Evolutionary conservation across 2,888 invertebrate genomes (phyloP).

Genomic region (Caenorhabditis virilis): DNA sequence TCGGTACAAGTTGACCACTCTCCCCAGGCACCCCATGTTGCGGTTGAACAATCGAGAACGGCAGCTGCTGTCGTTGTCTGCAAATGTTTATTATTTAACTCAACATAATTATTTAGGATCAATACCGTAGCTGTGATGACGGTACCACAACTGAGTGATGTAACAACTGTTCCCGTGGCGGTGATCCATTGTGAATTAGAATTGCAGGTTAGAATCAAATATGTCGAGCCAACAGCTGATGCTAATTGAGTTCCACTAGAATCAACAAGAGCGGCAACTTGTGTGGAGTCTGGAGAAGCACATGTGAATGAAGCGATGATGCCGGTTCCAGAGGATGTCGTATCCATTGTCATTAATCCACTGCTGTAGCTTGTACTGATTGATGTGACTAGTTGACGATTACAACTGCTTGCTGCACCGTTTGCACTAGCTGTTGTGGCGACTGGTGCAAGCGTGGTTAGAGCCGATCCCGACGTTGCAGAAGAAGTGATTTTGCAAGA

Average conservation of each 20-base stretch:
- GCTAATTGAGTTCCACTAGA: slow-evolving; percentile 21
- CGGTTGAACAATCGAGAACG: slow-evolving; percentile 26
- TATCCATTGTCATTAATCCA: slow-evolving; percentile 42
- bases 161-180: slow-evolving; percentile 17
- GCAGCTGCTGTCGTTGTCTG: slow-evolving; percentile 5
- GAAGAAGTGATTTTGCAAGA: slow-evolving; percentile 39
- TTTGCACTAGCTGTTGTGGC: slow-evolving; percentile 7
- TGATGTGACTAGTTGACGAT: slow-evolving; percentile 8
- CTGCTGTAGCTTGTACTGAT: slow-evolving; percentile 23
- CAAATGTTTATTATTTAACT: too few relatives aligned
- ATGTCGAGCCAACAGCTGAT: slow-evolving; percentile 24
- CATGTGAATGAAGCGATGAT: slow-evolving; percentile 25
- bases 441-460: slow-evolving; percentile 20
- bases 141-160: slow-evolving; percentile 28
- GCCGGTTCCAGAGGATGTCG: slow-evolving; percentile 8
- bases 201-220: slow-evolving; percentile 41
- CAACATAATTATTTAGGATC: too few relatives aligned
- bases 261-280: slow-evolving; percentile 23
- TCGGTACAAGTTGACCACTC: slow-evolving; percentile 55
- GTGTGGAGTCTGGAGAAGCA: slow-evolving; percentile 14
- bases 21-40: slow-evolving; percentile 51
- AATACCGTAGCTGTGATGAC: slow-evolving; percentile 13
- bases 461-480: slow-evolving; percentile 19
- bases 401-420: slow-evolving; percentile 21
- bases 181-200: slow-evolving; percentile 42